These are phyloP conservation scores for Pollenia labialis DNA, from an alignment of 2,888 invertebrate genomes.

Conservation along the genomic window DNA sequence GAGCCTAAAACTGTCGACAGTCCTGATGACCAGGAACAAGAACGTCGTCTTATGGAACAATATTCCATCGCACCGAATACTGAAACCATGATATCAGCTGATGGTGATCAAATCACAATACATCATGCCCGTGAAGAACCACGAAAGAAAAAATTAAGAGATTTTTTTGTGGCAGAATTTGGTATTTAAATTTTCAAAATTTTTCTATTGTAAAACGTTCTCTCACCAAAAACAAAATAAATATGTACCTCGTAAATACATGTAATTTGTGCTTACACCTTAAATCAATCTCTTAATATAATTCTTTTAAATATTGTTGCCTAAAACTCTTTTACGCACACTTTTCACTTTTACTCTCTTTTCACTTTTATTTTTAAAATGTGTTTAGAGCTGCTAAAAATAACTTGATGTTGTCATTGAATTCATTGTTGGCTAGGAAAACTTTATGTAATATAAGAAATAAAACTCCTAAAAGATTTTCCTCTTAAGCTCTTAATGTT, in stretches of 20 bases:
- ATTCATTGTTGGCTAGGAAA: conserved; percentile 33
- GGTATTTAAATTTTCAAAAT: conserved; percentile 85
- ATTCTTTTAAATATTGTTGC: neutral
- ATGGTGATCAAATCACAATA: conserved; percentile 84
- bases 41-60: conserved; percentile 80
- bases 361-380: conserved; percentile 31
- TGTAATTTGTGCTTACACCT: conserved; percentile 48
- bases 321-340: conserved; percentile 11
- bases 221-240: neutral
- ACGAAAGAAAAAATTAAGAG: conserved; percentile 93
- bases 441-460: neutral
- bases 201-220: conserved; percentile 48
- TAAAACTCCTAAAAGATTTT: neutral
- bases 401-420: conserved; percentile 19
- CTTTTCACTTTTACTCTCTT: neutral
- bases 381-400: conserved; percentile 46
- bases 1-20: conserved; percentile 64
- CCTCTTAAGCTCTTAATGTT: neutral
- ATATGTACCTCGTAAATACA: conserved; percentile 1
- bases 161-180: conserved; percentile 93
- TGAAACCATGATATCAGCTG: conserved; percentile 83
- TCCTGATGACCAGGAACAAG: conserved; percentile 81
- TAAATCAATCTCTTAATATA: neutral
- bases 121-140: conserved; percentile 90
- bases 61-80: conserved; percentile 80